These are phyloP conservation scores for Fistularia tabacaria DNA, from an alignment of 2,797 vertebrate genomes.

Conservation along the genomic window DNA sequence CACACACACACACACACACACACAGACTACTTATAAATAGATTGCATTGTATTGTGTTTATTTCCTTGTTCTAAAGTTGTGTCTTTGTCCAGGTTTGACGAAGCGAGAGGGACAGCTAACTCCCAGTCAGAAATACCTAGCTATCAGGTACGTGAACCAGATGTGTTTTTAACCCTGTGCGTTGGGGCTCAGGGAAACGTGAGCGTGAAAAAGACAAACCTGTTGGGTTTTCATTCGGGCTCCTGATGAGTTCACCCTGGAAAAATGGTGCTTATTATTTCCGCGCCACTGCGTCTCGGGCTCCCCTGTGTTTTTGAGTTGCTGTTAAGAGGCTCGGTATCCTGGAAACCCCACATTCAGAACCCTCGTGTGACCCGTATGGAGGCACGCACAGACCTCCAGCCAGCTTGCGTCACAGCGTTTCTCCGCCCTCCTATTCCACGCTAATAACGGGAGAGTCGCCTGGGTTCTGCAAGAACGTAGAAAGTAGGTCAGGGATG, in stretches of 20 bases:
- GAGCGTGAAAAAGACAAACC: no score
- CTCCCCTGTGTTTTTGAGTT: constrained; percentile 17
- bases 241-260: no score
- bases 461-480: constrained; percentile 5
- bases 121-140: constrained; percentile 87
- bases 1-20: no score
- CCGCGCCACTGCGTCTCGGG: not conserved
- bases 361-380: constrained; percentile 27
- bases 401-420: constrained; percentile 12
- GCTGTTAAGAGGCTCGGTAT: constrained; percentile 38
- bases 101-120: constrained; percentile 88
- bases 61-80: constrained; percentile 1
- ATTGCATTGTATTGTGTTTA: not conserved
- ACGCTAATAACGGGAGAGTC: constrained; percentile 3
- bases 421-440: not conserved
- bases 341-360: constrained; percentile 55
- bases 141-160: constrained; percentile 90
- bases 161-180: constrained; percentile 65
- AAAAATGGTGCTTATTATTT: no score
- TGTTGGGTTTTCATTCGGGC: not conserved
- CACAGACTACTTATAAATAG: not conserved
- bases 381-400: constrained; percentile 22
- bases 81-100: constrained; percentile 80
- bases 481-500: constrained; percentile 4
- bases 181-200: no score